Evolutionary conservation across 2,113 vertebrate species (phyloP).

Genomic region (Nanger granti): DNA sequence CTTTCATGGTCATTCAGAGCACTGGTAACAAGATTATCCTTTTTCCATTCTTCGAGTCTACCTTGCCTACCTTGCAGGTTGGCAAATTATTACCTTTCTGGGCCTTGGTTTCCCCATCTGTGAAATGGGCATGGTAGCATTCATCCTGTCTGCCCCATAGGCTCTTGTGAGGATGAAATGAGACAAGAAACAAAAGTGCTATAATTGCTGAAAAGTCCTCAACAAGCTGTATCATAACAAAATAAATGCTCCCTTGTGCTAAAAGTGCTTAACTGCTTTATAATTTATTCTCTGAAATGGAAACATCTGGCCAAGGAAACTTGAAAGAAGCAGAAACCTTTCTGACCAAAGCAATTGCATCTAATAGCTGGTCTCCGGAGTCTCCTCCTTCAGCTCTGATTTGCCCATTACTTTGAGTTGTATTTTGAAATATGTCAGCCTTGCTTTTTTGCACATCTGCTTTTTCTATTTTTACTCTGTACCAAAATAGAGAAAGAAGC

Average conservation of each 20-base stretch:
- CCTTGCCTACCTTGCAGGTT: background rate
- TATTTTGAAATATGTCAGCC: constrained; percentile 29
- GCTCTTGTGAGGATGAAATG: background rate
- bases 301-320: constrained; percentile 44
- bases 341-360: constrained; percentile 32
- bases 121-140: background rate
- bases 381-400: background rate
- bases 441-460: background rate
- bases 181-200: background rate
- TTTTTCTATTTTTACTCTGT: constrained; percentile 57
- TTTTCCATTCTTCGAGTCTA: background rate
- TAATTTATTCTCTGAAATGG: constrained; percentile 21
- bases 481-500: constrained; percentile 19
- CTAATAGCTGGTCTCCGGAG: constrained; percentile 15
- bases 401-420: background rate
- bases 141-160: background rate
- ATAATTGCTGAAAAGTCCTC: background rate
- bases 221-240: background rate
- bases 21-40: background rate
- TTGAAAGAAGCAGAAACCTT: constrained; percentile 33
- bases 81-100: background rate
- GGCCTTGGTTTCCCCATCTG: background rate
- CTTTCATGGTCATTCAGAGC: background rate
- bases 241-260: background rate
- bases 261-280: constrained; percentile 17